Evolutionary conservation across 1,140 invertebrate genomes (phyloP), one percentile per base, ranked within the genome.

Genomic region (Platyura marginata): DNA sequence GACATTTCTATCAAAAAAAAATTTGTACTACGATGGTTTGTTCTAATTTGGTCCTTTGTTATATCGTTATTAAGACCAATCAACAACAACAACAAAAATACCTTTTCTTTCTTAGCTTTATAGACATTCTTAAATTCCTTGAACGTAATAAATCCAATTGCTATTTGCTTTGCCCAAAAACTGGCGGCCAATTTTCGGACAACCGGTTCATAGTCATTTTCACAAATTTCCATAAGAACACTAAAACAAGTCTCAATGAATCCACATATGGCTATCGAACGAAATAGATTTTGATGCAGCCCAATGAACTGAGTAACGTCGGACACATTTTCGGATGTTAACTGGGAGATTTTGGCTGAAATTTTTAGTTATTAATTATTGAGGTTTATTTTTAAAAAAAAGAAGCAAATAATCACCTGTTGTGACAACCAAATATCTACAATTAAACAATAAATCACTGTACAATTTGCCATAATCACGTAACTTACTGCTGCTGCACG

Each of bases 101-200:
- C 57, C 48, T 53, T 37, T 43, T 60, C 54, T 20, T 54, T 43
- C 46, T 58, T 53, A 18, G 46, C 51, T 22, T 53, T 55, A 19
- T 52, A 58, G 53, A 58, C 55, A 15, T 49, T 43, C 32, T 59
- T 60, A 45, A 59, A 57, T 25, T 52, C 48, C 1, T 41, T 45
- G 9, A 60, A 50, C 40, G 53, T 55, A 3, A 36, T 36, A 35
- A 61, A 57, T 3, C 53, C 51, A 6, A 51, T 18, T 1, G 50
- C 13, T 46, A 61, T 51, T 21, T 57, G 50, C 1, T 33, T 35
- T 6, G 51, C 55, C 57, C 57, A 61, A 44, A 58, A 60, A 19
- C 52, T 51, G 6, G 55, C 56, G 9, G 53, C 56, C 9, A 23
- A 1, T 1, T 55, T 47, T 13, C 40, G 47, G 2, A 22, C 23